These are phyloP conservation scores for Trichonephila inaurata DNA, from an alignment of 1,140 invertebrate genomes.

Conservation along the genomic window DNA sequence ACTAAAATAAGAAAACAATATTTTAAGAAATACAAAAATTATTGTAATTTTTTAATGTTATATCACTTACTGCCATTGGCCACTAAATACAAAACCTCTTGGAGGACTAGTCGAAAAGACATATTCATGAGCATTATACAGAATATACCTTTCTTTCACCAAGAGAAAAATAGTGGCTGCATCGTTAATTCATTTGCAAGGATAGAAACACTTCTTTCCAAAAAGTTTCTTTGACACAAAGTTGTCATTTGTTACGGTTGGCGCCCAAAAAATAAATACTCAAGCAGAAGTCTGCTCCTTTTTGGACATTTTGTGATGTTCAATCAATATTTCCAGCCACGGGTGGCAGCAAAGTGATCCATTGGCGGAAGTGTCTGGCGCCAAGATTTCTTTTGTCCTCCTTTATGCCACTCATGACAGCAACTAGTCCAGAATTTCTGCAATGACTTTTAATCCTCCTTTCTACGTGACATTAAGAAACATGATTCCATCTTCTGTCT, in stretches of 20 bases:
- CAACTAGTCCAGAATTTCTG: slow-evolving; percentile 68
- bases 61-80: background rate
- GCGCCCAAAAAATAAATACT: slow-evolving; percentile 74
- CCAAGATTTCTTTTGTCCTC: slow-evolving; percentile 63
- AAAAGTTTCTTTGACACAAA: slow-evolving; percentile 63
- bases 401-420: slow-evolving; percentile 65
- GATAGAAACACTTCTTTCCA: background rate
- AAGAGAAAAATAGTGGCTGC: background rate
- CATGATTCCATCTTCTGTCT: slow-evolving; percentile 56
- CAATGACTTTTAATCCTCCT: slow-evolving; percentile 59
- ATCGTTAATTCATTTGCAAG: slow-evolving; percentile 62
- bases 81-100: background rate
- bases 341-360: slow-evolving; percentile 50
- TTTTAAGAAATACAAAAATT: too few relatives aligned
- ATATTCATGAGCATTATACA: slow-evolving; percentile 13
- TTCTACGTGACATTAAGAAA: slow-evolving; percentile 48
- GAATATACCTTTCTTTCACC: background rate
- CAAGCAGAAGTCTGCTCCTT: slow-evolving; percentile 33
- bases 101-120: background rate
- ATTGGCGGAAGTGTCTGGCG: slow-evolving; percentile 59
- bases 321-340: slow-evolving; percentile 68
- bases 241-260: slow-evolving; percentile 70
- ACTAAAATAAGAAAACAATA: too few relatives aligned
- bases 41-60: too few relatives aligned
- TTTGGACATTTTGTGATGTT: slow-evolving; percentile 68